Evolutionary conservation across 2,888 invertebrate species (phyloP), one percentile per base, ranked within the genome.

Genomic region (Caenorhabditis sp.): DNA sequence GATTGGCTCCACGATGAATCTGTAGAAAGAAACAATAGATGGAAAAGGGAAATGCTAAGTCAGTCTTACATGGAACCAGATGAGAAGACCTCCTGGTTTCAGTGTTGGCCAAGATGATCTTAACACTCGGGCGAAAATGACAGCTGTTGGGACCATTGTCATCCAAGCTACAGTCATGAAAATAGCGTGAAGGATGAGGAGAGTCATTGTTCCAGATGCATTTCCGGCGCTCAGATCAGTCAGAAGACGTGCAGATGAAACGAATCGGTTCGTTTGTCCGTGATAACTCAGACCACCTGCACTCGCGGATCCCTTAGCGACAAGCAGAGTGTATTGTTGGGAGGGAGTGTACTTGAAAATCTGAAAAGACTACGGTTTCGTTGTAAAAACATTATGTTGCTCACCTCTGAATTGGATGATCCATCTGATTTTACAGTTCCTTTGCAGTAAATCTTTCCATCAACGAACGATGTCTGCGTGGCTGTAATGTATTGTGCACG

Each of bases 151-250:
- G 11, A 88, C 85, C 67, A 83, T 81, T 32, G 84, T 76, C 55
- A 86, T 67, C 88, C 88, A 88, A 15, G 87, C 86, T 50, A 88
- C 50, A 13, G 84, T 81, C 88, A 88, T 88, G 53, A 88, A 79
- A 5, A 86, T 70, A 9, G 86, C 86, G 44, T 85, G 84, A 50
- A 80, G 71, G 44, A 80, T 70, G 13, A 85, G n/a, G 13, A 77
- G 47, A 0, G 58, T 74, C 2, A 60, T 37, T 3, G 61, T 68
- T 35, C 64, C 65, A 11, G 60, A 67, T 9, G 53, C 70, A 35
- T 69, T 77, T 70, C 78, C 78, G 11, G 74, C 78, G 13, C 28
- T 61, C 11, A 68, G 13, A 37, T 77, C 82, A 22, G 47, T 70
- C 53, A 74, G 50, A 26, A 68, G 77, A 47, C 51, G 51, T 50